Evolutionary conservation across 2,888 invertebrate genomes (phyloP).

Genomic region (Apotomis capreana): DNA sequence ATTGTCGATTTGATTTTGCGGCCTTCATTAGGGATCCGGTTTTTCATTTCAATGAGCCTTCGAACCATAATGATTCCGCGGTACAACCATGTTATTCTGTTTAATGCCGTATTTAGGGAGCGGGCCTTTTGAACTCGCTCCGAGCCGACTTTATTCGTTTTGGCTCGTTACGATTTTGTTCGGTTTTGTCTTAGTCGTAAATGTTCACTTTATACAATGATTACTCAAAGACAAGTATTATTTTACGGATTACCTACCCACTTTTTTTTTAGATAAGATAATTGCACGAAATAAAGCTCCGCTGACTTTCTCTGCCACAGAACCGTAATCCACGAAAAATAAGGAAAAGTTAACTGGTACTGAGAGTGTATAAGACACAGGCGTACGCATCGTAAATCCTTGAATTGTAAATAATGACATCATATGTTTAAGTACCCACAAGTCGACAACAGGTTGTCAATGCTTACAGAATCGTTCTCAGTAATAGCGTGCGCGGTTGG

Average conservation of each 20-base stretch:
- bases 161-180: slow-evolving; percentile 60
- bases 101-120: slow-evolving; percentile 78
- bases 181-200: slow-evolving; percentile 54
- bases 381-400: background rate
- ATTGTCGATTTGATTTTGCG: slow-evolving; percentile 80
- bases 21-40: slow-evolving; percentile 81
- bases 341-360: no score
- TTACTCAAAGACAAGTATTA: slow-evolving; percentile 43
- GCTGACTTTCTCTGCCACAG: no score
- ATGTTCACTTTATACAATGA: slow-evolving; percentile 56
- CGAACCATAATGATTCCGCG: slow-evolving; percentile 76
- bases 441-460: slow-evolving; percentile 33
- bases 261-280: no score
- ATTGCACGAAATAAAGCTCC: background rate
- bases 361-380: no score
- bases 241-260: no score
- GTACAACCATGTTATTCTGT: slow-evolving; percentile 73
- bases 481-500: slow-evolving; percentile 66
- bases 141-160: slow-evolving; percentile 61
- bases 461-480: slow-evolving; percentile 55
- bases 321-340: no score
- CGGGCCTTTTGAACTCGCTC: slow-evolving; percentile 73
- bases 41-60: slow-evolving; percentile 79
- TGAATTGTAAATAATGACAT: background rate
- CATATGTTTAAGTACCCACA: background rate